Evolutionary conservation across 2,797 vertebrate genomes (phyloP).

Genomic region (Simalia tracyae): DNA sequence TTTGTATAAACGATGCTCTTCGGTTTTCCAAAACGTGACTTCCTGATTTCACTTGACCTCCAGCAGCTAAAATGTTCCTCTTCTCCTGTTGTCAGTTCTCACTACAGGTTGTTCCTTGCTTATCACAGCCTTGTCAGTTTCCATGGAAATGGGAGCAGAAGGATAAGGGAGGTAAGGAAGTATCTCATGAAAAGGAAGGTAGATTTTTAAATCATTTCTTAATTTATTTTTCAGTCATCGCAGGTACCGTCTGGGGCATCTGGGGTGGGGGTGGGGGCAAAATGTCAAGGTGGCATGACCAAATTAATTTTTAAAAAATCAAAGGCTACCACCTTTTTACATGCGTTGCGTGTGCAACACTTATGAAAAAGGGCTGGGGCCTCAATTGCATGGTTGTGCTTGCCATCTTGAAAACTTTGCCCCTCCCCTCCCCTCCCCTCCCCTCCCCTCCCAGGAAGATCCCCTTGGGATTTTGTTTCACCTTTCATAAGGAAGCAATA

Average conservation of each 20-base stretch:
- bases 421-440: too few relatives aligned
- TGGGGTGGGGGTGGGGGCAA: neutral
- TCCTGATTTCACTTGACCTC: neutral
- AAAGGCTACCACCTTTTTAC: neutral
- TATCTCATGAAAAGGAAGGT: slow-evolving; percentile 32
- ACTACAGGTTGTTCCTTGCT: slow-evolving; percentile 13
- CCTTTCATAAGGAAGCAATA: neutral
- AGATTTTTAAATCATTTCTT: slow-evolving; percentile 29
- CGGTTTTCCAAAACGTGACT: slow-evolving; percentile 7
- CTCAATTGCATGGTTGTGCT: neutral
- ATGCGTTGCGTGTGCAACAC: neutral
- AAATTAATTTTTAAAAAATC: neutral
- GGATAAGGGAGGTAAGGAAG: neutral
- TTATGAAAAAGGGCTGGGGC: neutral
- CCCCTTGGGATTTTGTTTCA: neutral
- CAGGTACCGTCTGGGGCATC: neutral
- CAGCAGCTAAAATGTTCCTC: slow-evolving; percentile 30
- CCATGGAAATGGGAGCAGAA: slow-evolving; percentile 61
- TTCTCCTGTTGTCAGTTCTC: slow-evolving; percentile 1
- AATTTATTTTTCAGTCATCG: slow-evolving; percentile 17
- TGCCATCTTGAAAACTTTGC: neutral
- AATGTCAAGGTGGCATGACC: neutral
- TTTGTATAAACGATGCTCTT: slow-evolving; percentile 13
- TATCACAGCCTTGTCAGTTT: slow-evolving; percentile 45
- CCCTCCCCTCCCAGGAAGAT: neutral